Base-by-base conservation (phyloP, 2,113 vertebrate species). In the Oryzias melastigma region DNA sequence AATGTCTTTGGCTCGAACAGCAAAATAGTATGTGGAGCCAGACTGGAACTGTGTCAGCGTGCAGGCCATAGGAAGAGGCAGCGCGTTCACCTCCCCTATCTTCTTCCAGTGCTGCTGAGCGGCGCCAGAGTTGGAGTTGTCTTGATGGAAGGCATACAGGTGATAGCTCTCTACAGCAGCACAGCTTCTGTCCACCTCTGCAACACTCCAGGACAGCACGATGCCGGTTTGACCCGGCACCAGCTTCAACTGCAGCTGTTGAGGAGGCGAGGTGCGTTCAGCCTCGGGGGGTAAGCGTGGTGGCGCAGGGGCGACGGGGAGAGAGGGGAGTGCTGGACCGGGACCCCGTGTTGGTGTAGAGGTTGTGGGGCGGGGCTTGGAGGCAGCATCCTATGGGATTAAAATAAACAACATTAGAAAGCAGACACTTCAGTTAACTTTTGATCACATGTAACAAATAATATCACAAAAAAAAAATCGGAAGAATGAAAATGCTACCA, bases 41-140 rank as follows among this genome's bases (percentile, higher is more conserved):
- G 95, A 95, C 62, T 98, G 95, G 58, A 99, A 99, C 90, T 99
- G 98, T 0, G 98, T 98, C 47, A 99, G 95, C 4, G 97, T 99
- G 79, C 98, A 99, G 16, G 98, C 98, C 98, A 99, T 99, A 3
- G 98, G 98, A 19, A 99, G 80, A 0, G 98, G 96, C 18, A 99
- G 92, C 1, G 96, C 97, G 72, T 98, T 98, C 52, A 99, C 96
- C 72, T 98, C 97, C 10, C 97, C 98, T 0, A 99, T 99, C 89
- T 98, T 99, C 84, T 99, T 99, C 97, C 97, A 98, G 61, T 98
- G 94, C 7, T 89, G 87, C 73, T 82, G 89, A 1, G 67, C 90
- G 70, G 63, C 62, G 25, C 72, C 91, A 76, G 73, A 88, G 93
- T 77, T 93, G 65, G 84, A 82, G 65, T 85, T 89, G 65, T 92